Evolutionary conservation across 2,113 vertebrate species (phyloP), one percentile per base, ranked within the genome.

Genomic region (Odontesthes bonariensis): DNA sequence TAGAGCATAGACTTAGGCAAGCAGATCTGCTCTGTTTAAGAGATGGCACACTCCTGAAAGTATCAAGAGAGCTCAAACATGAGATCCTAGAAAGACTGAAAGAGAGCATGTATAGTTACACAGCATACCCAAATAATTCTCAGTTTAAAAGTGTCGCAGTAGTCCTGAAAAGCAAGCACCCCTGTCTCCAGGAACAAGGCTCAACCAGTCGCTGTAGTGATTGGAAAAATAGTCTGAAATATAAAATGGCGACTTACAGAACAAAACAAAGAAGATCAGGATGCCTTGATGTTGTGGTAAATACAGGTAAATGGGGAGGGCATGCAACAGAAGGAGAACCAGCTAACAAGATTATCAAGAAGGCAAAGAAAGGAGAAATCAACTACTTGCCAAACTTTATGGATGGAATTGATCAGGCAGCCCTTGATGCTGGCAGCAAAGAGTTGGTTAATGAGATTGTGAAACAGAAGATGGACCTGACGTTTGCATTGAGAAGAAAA

Each of bases 401-500:
- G 1, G 71, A 74, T 5, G 71, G 53, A 22, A 56, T 46, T 33
- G 6, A 74, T 46, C 20, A 19, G 16, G 69, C n/a, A 62, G 47
- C 14, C 33, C 57, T 54, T 2, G 56, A 72, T 10, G 57, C 3
- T 3, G 42, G 53, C 32, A 2, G 52, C 51, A 56, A 57, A 47
- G 53, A 57, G 13, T 55, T 74, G 27, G 31, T 74, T 35, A 19
- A 74, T 57, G 52, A 57, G 58, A 65, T 75, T 51, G 53, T 64
- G 52, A 64, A 63, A 65, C 40, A 65, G 20, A 74, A 58, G n/a
- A 47, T 71, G 69, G 69, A 61, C 1, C 46, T 4, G 57, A 61
- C 33, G 0, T 61, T 71, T 71, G 32, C 69, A n/a, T n/a, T n/a
- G n/a, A n/a, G n/a, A n/a, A 70, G 67, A 49, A 56, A 70, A 70